phyloP scores from a whole-genome alignment of 2,888 invertebrate genomes.

The Chrysolina oricalcia region DNA sequence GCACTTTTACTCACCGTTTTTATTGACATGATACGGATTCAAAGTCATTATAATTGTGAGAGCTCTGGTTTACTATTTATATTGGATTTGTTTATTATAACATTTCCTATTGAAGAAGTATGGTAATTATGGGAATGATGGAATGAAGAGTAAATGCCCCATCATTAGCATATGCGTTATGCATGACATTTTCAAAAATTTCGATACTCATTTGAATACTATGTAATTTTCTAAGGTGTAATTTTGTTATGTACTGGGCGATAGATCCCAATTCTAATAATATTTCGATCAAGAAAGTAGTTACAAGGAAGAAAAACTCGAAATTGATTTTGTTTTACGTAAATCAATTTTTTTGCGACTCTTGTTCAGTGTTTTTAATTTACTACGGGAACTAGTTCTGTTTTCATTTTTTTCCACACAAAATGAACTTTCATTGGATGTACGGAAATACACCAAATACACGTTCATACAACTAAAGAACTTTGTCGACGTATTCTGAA shows the following conservation, averaged over 20 bases:
- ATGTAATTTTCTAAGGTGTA: neutral
- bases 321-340: too few species aligned
- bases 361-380: too few species aligned
- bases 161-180: neutral
- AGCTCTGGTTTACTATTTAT: neutral
- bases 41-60: neutral
- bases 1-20: conserved; percentile 3
- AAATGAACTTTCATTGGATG: too few species aligned
- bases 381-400: too few species aligned
- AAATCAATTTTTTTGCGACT: too few species aligned
- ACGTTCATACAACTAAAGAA: too few species aligned
- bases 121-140: neutral
- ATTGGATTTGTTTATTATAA: neutral
- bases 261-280: neutral
- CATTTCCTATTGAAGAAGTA: neutral
- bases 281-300: too few species aligned
- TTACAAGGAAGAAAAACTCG: too few species aligned
- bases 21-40: neutral
- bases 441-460: too few species aligned
- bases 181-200: conserved; percentile 18
- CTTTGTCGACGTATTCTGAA: too few species aligned
- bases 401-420: too few species aligned
- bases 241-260: neutral
- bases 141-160: neutral
- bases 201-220: neutral